Conservation (phyloP, 2,113 vertebrate species). For the Pseudopodoces humilis region DNA sequence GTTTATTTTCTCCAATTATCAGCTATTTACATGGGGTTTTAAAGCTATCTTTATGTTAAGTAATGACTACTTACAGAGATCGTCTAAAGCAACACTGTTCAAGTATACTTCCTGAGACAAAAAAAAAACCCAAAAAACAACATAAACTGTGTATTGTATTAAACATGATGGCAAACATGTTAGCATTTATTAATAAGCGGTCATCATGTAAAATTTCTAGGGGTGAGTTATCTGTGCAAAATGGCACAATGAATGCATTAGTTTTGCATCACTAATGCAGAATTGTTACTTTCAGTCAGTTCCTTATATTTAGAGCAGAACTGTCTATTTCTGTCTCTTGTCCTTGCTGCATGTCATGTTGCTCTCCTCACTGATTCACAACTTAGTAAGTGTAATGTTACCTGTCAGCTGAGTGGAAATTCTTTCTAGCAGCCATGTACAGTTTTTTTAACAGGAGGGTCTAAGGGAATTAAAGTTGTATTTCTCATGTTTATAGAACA, state of each 20-base stretch:
- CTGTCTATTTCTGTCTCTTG: not conserved
- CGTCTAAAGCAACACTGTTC: not conserved
- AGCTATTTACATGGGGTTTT: not conserved
- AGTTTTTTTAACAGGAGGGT: not conserved
- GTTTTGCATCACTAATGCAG: not conserved
- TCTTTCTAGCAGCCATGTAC: not conserved
- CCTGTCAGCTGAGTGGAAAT: not conserved
- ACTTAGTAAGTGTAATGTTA: not conserved
- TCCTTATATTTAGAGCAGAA: not conserved
- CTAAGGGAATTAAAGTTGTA: not conserved
- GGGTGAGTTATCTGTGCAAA: not conserved
- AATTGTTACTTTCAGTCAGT: not conserved
- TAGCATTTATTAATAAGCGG: not conserved
- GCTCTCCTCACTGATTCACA: not conserved
- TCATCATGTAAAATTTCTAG: not conserved
- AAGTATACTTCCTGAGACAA: not conserved
- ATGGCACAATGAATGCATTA: not conserved
- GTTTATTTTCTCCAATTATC: not conserved
- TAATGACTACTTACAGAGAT: not conserved
- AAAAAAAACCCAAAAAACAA: accelerated
- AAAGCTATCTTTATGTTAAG: not conserved
- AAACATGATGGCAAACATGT: not conserved
- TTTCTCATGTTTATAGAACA: not conserved
- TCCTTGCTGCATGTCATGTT: not conserved
- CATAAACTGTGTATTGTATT: not conserved